Percentiles rank a stretch among this genome's conserved stretches.
These are phyloP conservation scores for Drosophila mojavensis DNA, from an alignment of 1,140 invertebrate species.

Conservation along the genomic window DNA sequence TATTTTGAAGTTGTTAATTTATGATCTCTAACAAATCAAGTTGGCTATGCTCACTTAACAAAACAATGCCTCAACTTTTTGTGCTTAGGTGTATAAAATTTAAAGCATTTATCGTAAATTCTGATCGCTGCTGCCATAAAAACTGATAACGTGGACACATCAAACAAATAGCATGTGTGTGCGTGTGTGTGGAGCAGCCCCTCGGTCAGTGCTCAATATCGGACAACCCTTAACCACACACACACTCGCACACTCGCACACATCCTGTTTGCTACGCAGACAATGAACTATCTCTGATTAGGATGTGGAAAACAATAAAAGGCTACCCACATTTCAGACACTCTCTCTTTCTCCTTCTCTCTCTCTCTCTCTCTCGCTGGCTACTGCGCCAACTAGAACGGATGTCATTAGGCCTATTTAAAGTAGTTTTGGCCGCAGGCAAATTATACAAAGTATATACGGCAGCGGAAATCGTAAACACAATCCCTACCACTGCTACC, in stretches of 20 bases:
- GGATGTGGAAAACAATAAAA: constrained; percentile 79
- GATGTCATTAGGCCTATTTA: constrained; percentile 79
- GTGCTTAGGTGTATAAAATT: constrained; percentile 74
- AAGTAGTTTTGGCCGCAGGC: constrained; percentile 63
- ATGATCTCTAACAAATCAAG: constrained; percentile 81
- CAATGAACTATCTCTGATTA: constrained; percentile 64
- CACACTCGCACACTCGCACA: constrained; percentile 38
- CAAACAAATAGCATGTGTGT: constrained; percentile 4
- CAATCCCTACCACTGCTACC: constrained; percentile 16
- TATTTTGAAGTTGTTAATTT: constrained; percentile 69
- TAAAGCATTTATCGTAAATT: constrained; percentile 83
- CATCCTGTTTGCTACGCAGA: constrained; percentile 50
- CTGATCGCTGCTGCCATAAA: constrained; percentile 72
- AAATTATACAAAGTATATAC: constrained; percentile 36
- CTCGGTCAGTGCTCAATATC: constrained; percentile 32
- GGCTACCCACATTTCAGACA: constrained; percentile 58
- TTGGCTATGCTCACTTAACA: constrained; percentile 81
- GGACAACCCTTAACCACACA: constrained; percentile 74
- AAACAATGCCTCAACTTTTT: constrained; percentile 64
- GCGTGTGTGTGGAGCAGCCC: constrained; percentile 12
- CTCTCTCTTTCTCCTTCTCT: constrained; percentile 1
- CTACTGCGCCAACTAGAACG: constrained; percentile 46
- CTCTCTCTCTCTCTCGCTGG: not conserved
- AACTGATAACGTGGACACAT: constrained; percentile 51
- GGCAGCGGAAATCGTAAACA: constrained; percentile 50